These are phyloP conservation scores for Mycteria americana DNA, from an alignment of 2,797 vertebrate species.

Conservation along the genomic window DNA sequence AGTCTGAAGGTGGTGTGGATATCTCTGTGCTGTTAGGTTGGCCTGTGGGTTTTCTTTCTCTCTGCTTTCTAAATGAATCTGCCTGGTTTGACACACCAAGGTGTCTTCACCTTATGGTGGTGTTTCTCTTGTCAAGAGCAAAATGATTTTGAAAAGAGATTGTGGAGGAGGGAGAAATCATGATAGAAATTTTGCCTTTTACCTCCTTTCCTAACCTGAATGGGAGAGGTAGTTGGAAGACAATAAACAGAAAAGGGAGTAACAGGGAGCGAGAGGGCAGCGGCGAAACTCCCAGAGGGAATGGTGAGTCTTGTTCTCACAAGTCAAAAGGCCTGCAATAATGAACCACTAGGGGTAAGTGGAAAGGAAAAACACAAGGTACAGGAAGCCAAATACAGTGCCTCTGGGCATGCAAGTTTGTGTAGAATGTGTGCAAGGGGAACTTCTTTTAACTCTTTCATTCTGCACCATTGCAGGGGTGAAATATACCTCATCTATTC, in stretches of 20 bases:
- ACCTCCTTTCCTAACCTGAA: background rate
- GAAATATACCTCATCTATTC: background rate
- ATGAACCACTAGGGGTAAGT: conserved; percentile 12
- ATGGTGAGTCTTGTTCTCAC: conserved; percentile 60
- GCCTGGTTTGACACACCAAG: background rate
- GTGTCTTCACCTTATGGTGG: background rate
- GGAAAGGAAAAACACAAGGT: conserved; percentile 9
- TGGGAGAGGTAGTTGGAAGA: conserved; percentile 13
- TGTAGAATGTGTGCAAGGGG: background rate
- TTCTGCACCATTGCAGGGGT: background rate
- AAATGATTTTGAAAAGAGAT: conserved; percentile 8
- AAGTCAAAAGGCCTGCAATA: conserved; percentile 40
- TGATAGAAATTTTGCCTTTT: background rate
- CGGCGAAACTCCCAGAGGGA: background rate
- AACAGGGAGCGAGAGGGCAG: background rate
- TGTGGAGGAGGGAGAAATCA: background rate
- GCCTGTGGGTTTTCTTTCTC: background rate
- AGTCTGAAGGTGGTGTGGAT: background rate
- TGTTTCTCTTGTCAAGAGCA: background rate
- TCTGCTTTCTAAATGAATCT: conserved; percentile 1
- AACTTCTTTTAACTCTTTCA: conserved; percentile 2
- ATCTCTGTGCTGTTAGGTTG: background rate
- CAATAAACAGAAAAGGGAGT: background rate
- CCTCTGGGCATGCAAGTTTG: background rate
- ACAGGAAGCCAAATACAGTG: conserved; percentile 13